Conservation (phyloP, 2,113 vertebrate species). For the Propithecus coquereli region DNA sequence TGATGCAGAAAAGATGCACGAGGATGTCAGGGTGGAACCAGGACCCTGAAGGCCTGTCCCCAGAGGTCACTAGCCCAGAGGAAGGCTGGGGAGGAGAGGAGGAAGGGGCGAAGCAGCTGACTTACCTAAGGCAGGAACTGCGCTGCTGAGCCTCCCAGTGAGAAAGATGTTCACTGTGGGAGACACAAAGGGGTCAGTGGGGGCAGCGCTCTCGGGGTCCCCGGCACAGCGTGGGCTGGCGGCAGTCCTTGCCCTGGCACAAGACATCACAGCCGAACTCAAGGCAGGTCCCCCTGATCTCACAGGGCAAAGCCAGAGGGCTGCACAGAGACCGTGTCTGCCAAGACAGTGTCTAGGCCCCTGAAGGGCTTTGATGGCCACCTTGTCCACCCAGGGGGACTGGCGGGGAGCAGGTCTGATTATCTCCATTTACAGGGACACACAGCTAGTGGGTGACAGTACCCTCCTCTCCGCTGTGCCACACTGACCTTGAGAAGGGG, state of each 20-base stretch:
- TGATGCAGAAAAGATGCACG: background rate
- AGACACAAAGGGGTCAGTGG: constrained; percentile 51
- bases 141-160: constrained; percentile 82
- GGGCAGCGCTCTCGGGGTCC: background rate
- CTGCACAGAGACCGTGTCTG: background rate
- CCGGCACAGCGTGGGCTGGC: background rate
- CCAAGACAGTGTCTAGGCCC: background rate
- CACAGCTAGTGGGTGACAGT: background rate
- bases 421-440: background rate
- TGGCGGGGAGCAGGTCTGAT: background rate
- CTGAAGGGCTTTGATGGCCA: background rate
- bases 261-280: background rate
- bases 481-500: background rate
- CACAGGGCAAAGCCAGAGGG: background rate
- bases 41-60: background rate
- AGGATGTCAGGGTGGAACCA: background rate
- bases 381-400: background rate
- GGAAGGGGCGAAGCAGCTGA: constrained; percentile 52
- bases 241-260: background rate
- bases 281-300: background rate
- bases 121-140: constrained; percentile 85
- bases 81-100: background rate
- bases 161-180: constrained; percentile 85
- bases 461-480: background rate
- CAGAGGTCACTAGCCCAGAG: background rate